phyloP scores from a whole-genome alignment of 2,797 vertebrate genomes.

The Arctocebus calabarensis region DNA sequence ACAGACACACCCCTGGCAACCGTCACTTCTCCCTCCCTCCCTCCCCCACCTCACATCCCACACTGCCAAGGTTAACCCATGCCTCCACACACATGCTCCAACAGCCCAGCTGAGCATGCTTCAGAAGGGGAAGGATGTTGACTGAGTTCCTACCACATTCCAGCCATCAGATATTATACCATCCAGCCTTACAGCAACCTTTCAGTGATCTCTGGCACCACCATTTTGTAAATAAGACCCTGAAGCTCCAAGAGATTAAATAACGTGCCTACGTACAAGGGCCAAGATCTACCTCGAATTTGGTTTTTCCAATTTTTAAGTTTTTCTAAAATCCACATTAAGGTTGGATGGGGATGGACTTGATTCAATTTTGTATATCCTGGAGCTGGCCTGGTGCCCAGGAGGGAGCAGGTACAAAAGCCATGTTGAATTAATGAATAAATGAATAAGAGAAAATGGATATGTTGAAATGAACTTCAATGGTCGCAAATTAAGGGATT shows the following conservation, averaged over 20 bases:
- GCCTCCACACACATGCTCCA: neutral
- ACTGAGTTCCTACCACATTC: neutral
- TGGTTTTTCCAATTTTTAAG: neutral
- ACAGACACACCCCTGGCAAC: neutral
- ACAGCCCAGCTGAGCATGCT: neutral
- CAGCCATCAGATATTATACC: neutral
- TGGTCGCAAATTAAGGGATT: neutral
- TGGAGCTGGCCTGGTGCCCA: neutral
- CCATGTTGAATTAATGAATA: neutral
- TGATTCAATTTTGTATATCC: neutral
- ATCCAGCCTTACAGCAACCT: neutral
- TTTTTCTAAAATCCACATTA: neutral
- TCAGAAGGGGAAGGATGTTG: neutral
- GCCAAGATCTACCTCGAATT: neutral
- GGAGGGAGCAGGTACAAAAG: neutral
- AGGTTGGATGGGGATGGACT: neutral
- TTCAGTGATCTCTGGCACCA: neutral
- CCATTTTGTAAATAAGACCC: neutral
- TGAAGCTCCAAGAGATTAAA: neutral
- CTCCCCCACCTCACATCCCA: accelerated
- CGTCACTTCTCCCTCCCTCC: neutral
- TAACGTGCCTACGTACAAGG: neutral
- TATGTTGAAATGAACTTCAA: neutral
- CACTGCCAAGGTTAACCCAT: neutral
- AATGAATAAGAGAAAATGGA: neutral